Conservation (phyloP, 2,797 vertebrate species). For the Champsocephalus esox region DNA sequence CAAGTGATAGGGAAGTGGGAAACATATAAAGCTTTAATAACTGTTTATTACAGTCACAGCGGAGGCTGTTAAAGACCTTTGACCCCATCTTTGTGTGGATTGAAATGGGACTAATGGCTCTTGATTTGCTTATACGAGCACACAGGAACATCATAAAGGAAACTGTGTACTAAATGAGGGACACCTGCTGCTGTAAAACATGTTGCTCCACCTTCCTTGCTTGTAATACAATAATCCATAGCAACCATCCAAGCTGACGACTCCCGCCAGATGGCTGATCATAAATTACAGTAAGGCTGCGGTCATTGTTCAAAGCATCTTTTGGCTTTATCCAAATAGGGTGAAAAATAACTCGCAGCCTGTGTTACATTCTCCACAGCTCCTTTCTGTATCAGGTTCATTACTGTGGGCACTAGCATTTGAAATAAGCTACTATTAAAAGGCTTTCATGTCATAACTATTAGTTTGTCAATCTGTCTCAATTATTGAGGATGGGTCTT, state of each 20-base stretch:
- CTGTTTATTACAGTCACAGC: not conserved
- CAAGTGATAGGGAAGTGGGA: not conserved
- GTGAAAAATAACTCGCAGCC: conserved; percentile 26
- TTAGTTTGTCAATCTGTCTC: conserved; percentile 18
- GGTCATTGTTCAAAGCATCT: conserved; percentile 21
- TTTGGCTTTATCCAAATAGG: conserved; percentile 22
- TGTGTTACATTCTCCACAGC: conserved; percentile 22
- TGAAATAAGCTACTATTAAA: conserved; percentile 12
- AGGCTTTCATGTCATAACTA: conserved; percentile 13
- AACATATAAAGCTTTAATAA: conserved; percentile 3
- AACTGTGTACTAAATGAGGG: not conserved
- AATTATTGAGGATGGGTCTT: not conserved
- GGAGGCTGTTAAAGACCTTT: not conserved
- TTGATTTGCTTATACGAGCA: conserved; percentile 2
- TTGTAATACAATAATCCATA: conserved; percentile 35
- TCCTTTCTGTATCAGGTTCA: conserved; percentile 21
- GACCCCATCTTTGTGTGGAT: not conserved
- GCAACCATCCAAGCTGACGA: conserved; percentile 22
- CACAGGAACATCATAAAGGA: conserved; percentile 42
- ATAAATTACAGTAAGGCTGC: conserved; percentile 40
- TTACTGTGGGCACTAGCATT: conserved; percentile 2
- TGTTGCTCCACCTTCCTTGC: conserved; percentile 4
- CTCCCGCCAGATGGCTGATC: conserved; percentile 38
- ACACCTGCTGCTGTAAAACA: conserved; percentile 46
- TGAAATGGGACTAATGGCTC: not conserved